phyloP scores from a whole-genome alignment of 2,888 invertebrate species.

The Synergus umbraculus region DNA sequence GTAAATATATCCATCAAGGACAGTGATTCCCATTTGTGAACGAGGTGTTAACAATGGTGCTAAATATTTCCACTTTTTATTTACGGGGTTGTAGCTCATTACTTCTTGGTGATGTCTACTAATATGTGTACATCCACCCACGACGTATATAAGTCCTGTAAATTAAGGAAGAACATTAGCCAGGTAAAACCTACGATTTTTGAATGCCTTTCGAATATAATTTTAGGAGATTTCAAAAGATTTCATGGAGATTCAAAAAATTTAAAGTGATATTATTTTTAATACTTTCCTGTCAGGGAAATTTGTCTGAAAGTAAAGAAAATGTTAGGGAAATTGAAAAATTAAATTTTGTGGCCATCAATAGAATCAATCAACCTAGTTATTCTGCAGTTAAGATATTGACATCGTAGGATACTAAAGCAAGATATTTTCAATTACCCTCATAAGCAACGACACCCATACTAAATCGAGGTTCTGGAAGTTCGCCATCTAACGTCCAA shows the following conservation, averaged over 20 bases:
- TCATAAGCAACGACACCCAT: constrained; percentile 93
- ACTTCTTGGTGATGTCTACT: constrained; percentile 89
- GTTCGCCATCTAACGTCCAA: constrained; percentile 88
- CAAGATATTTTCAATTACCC: constrained; percentile 78
- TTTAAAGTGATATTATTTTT: no score
- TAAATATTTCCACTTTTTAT: constrained; percentile 88
- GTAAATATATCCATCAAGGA: constrained; percentile 89
- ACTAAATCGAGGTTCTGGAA: constrained; percentile 92
- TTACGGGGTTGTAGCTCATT: constrained; percentile 88
- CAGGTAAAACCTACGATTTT: not conserved
- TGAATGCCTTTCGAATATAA: not conserved
- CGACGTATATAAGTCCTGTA: constrained; percentile 90
- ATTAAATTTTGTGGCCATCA: no score
- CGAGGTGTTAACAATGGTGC: constrained; percentile 89
- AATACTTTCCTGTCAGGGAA: no score
- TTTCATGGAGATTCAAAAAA: no score
- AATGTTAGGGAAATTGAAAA: no score
- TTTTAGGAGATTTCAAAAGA: no score
- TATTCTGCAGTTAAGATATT: no score
- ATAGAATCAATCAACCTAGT: no score
- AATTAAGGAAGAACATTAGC: no score
- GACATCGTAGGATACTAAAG: not conserved
- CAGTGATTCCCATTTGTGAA: constrained; percentile 94
- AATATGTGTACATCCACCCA: constrained; percentile 92
- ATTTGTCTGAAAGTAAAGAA: no score